Conservation (phyloP, 2,797 vertebrate species). For the Pseudochirops cupreus region DNA sequence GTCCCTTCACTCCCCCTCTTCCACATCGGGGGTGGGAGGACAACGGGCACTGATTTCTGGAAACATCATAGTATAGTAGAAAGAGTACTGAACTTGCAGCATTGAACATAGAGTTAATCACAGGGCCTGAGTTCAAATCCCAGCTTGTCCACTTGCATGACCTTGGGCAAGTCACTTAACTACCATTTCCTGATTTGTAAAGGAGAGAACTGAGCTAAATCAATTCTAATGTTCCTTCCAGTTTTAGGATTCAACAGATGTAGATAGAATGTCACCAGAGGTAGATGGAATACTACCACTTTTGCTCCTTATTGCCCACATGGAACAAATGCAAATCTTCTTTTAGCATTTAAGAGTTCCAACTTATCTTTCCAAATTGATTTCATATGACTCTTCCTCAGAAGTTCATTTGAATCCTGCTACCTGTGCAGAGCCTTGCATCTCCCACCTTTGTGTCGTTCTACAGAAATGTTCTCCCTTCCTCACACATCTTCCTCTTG, state of each 20-base stretch:
- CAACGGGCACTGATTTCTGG: no score
- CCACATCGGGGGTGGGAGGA: not conserved
- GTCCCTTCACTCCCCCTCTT: not conserved
- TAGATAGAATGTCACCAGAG: not conserved
- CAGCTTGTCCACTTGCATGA: not conserved
- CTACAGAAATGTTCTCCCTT: not conserved
- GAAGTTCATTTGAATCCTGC: not conserved
- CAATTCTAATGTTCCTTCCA: not conserved
- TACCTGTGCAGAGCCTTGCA: not conserved
- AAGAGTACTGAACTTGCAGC: not conserved
- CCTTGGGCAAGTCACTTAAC: not conserved
- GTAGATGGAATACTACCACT: not conserved
- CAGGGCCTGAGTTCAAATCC: not conserved
- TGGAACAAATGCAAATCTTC: not conserved
- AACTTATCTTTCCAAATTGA: not conserved
- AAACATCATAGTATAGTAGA: not conserved
- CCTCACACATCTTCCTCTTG: not conserved
- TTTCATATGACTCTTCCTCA: not conserved
- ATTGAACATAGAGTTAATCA: not conserved
- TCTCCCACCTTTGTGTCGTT: not conserved
- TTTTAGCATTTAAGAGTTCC: not conserved
- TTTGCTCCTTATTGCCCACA: not conserved
- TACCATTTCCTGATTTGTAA: not conserved
- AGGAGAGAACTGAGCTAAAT: not conserved
- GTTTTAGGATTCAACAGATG: not conserved